phyloP scores from a whole-genome alignment of 1,140 invertebrate genomes.

The Drosophila burlai region DNA sequence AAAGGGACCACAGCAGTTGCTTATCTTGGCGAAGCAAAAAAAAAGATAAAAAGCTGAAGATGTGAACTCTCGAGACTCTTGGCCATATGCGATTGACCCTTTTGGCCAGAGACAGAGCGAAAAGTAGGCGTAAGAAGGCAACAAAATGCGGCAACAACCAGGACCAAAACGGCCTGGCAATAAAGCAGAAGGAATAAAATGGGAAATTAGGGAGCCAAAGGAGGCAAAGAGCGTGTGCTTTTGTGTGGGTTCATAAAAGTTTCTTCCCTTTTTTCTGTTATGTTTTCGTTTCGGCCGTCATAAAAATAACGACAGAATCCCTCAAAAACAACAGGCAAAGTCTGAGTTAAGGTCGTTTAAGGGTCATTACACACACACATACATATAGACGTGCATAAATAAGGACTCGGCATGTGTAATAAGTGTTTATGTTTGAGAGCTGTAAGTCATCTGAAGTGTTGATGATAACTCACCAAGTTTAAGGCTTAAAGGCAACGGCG shows the following conservation, averaged over 20 bases:
- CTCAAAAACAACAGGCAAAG: slow-evolving; percentile 40
- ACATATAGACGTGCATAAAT: neutral
- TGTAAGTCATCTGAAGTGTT: slow-evolving; percentile 40
- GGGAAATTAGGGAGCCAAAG: slow-evolving; percentile 5
- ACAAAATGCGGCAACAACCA: slow-evolving; percentile 31
- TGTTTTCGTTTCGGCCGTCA: slow-evolving; percentile 33
- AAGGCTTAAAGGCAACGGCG: slow-evolving; percentile 1
- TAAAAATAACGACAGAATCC: slow-evolving; percentile 50
- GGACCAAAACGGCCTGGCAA: slow-evolving; percentile 22
- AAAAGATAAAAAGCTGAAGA: slow-evolving; percentile 6
- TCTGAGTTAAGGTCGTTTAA: slow-evolving; percentile 63
- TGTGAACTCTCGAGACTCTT: slow-evolving; percentile 23
- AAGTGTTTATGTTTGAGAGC: slow-evolving; percentile 22
- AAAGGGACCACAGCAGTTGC: slow-evolving; percentile 26
- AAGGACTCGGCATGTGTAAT: slow-evolving; percentile 16
- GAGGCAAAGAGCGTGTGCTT: slow-evolving; percentile 16
- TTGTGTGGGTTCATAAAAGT: slow-evolving; percentile 56
- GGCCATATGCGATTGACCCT: slow-evolving; percentile 39
- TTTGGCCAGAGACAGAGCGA: slow-evolving; percentile 17
- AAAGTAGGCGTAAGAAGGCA: slow-evolving; percentile 43
- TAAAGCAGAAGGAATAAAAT: slow-evolving; percentile 22
- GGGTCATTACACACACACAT: slow-evolving; percentile 56
- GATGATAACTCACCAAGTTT: slow-evolving; percentile 39
- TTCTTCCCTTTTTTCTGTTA: neutral
- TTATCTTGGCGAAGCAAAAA: slow-evolving; percentile 22